Percentiles rank a stretch among this genome's conserved stretches.
Conservation (phyloP, 35 echinoderm and acorn worm species). For the Chiridota heheva region DNA sequence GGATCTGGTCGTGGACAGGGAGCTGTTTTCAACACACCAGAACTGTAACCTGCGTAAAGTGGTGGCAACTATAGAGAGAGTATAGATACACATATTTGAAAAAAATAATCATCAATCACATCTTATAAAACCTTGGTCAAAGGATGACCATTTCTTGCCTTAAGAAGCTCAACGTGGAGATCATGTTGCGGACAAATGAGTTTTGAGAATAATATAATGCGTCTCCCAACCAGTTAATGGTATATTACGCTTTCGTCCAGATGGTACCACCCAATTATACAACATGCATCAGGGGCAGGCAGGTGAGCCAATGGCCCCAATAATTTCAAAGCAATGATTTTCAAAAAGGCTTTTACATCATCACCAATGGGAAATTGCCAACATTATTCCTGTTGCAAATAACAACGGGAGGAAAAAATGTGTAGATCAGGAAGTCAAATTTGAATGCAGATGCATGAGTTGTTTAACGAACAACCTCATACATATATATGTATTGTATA, state of each 20-base stretch:
- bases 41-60: conserved; percentile 70
- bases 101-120: not conserved
- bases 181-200: not conserved
- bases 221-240: not conserved
- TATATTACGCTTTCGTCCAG: not conserved
- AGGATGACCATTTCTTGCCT: not conserved
- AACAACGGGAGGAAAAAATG: no score
- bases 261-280: no score
- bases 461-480: no score
- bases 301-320: no score
- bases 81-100: not conserved
- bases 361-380: no score
- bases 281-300: no score
- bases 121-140: not conserved
- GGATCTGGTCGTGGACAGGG: conserved; percentile 51
- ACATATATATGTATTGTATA: no score
- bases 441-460: no score
- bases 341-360: no score
- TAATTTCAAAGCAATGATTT: no score
- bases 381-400: no score
- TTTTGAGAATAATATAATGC: not conserved
- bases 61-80: conserved; percentile 62
- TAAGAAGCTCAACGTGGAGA: not conserved
- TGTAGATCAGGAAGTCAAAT: no score
- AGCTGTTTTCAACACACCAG: conserved; percentile 66